Evolutionary conservation across 2,113 vertebrate species (phyloP).

Genomic region (Ascaphus truei): DNA sequence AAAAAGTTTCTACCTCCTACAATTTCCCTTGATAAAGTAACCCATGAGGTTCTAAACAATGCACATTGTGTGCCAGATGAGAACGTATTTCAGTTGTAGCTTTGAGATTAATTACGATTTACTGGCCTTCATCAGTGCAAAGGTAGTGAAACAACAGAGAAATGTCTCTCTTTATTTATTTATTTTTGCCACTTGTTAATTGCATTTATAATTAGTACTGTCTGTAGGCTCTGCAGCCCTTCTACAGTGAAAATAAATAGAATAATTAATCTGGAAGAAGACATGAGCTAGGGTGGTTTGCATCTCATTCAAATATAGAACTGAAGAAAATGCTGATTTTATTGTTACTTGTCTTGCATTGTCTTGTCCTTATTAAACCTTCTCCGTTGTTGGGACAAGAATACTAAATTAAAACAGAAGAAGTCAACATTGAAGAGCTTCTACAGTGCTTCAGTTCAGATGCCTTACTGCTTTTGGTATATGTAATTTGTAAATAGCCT

Average conservation of each 20-base stretch:
- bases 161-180: conserved; percentile 3
- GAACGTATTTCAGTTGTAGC: conserved; percentile 73
- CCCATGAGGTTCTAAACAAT: conserved; percentile 49
- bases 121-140: conserved; percentile 65
- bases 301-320: not conserved
- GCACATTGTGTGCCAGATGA: conserved; percentile 60
- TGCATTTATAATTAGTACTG: conserved; percentile 58
- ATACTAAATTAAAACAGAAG: too few species aligned
- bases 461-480: too few species aligned
- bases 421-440: too few species aligned
- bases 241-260: conserved; percentile 17
- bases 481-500: too few species aligned
- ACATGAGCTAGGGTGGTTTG: not conserved
- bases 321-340: not conserved
- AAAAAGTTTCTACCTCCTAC: conserved; percentile 47
- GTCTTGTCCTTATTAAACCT: not conserved
- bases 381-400: not conserved
- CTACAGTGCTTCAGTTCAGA: too few species aligned
- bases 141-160: conserved; percentile 34
- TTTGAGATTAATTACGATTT: conserved; percentile 72
- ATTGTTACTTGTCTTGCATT: not conserved
- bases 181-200: conserved; percentile 65
- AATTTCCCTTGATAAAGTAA: conserved; percentile 55
- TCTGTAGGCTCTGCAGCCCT: not conserved
- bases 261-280: not conserved